Percentiles rank a stretch among this genome's conserved stretches.
phyloP scores from a whole-genome alignment of 2,888 invertebrate species.

The Drosophila pullipes region DNA sequence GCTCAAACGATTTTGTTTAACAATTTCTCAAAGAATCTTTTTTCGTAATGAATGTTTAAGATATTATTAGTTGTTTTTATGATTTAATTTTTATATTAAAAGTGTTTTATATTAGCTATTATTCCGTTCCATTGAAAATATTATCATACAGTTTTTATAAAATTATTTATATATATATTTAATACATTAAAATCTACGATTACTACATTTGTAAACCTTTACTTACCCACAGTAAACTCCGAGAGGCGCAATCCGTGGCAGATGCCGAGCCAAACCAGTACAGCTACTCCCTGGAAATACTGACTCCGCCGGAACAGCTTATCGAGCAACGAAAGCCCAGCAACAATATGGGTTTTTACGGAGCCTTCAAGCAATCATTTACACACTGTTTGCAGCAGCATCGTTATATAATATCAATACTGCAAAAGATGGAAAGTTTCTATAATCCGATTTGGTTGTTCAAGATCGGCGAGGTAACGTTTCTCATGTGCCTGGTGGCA shows the following conservation, averaged over 20 bases:
- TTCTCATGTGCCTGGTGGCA: slow-evolving; percentile 82
- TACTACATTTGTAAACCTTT: too few species aligned
- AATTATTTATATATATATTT: neutral
- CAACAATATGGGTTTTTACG: slow-evolving; percentile 33
- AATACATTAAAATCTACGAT: too few species aligned
- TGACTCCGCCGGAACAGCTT: slow-evolving; percentile 34
- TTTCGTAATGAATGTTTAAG: neutral
- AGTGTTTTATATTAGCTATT: neutral
- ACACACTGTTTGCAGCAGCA: slow-evolving; percentile 80
- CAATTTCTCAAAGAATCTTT: neutral
- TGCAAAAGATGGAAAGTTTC: slow-evolving; percentile 80
- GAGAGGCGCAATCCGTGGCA: slow-evolving; percentile 54
- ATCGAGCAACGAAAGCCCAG: neutral
- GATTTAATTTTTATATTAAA: neutral
- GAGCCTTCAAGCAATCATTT: slow-evolving; percentile 65
- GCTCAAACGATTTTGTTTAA: too few species aligned
- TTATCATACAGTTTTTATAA: too few species aligned
- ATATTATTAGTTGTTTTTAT: neutral
- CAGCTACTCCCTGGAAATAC: slow-evolving; percentile 62
- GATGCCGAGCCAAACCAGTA: slow-evolving; percentile 71
- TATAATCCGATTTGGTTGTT: slow-evolving; percentile 82
- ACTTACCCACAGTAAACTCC: slow-evolving; percentile 52
- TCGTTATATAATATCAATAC: slow-evolving; percentile 73
- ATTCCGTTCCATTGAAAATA: too few species aligned
- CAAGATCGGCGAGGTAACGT: slow-evolving; percentile 80